Conservation (phyloP, 2,888 invertebrate genomes). For the Macrosoma leucophasiata region DNA sequence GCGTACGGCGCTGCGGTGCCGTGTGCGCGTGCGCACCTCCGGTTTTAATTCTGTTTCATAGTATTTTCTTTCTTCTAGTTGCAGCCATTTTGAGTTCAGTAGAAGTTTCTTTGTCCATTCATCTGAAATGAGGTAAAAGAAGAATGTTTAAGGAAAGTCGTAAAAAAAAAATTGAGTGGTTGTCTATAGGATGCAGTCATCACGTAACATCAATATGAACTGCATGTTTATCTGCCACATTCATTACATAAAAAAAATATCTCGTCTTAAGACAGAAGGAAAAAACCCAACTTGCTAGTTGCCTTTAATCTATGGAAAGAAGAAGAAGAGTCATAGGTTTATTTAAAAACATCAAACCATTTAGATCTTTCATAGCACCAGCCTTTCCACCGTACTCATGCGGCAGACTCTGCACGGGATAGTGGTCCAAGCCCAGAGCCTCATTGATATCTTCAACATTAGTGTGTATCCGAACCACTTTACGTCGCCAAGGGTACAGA, state of each 20-base stretch:
- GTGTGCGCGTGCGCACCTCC: constrained; percentile 35
- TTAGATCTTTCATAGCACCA: constrained; percentile 82
- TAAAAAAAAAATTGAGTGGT: too few relatives aligned
- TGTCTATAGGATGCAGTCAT: too few relatives aligned
- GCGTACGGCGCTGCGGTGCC: constrained; percentile 48
- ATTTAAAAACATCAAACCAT: too few relatives aligned
- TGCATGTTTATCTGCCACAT: too few relatives aligned
- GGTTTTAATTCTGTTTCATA: constrained; percentile 63
- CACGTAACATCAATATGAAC: too few relatives aligned
- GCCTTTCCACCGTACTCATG: constrained; percentile 89
- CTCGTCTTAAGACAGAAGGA: constrained; percentile 2
- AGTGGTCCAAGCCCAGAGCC: constrained; percentile 72
- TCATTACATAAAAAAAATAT: too few relatives aligned
- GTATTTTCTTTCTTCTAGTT: constrained; percentile 75
- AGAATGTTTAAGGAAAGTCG: too few relatives aligned
- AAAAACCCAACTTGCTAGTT: too few relatives aligned
- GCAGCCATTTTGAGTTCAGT: constrained; percentile 81
- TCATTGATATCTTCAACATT: constrained; percentile 48
- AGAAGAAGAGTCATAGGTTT: too few relatives aligned
- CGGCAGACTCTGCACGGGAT: constrained; percentile 84
- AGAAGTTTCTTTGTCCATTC: constrained; percentile 83
- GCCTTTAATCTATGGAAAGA: too few relatives aligned
- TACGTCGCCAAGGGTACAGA: constrained; percentile 61
- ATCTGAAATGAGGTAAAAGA: constrained; percentile 64
- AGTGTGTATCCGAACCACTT: constrained; percentile 50